These are phyloP conservation scores for Aphidius colemani DNA, from an alignment of 2,888 invertebrate species.

Conservation along the genomic window DNA sequence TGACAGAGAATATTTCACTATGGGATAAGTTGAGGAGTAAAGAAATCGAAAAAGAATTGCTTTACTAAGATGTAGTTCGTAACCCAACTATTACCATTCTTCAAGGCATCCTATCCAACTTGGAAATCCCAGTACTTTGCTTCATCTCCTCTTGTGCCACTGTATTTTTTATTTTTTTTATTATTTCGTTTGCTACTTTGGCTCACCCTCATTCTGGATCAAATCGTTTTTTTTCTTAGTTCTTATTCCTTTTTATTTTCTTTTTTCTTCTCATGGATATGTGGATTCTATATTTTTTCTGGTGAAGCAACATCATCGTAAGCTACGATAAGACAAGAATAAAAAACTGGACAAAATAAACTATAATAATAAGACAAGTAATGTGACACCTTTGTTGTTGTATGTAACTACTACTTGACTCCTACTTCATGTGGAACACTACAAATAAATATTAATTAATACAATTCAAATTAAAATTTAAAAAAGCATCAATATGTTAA, in stretches of 20 bases:
- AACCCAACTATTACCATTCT: constrained; percentile 33
- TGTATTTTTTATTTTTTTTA: constrained; percentile 10
- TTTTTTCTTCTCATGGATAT: neutral
- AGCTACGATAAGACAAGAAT: constrained; percentile 13
- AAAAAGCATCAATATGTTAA: constrained; percentile 27
- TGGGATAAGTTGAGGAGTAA: too few relatives aligned
- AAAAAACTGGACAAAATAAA: constrained; percentile 2
- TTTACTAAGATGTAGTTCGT: neutral
- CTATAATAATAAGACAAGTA: neutral
- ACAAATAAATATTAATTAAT: too few relatives aligned
- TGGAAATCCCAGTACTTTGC: constrained; percentile 33
- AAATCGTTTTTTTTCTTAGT: constrained; percentile 9
- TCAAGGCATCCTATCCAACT: constrained; percentile 33
- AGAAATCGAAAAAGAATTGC: too few relatives aligned
- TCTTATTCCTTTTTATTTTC: neutral
- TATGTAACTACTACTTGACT: too few relatives aligned
- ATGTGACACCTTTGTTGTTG: neutral
- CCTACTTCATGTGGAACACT: too few relatives aligned
- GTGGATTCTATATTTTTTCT: neutral
- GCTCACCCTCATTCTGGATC: neutral
- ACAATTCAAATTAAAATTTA: constrained; percentile 14
- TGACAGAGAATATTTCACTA: too few relatives aligned
- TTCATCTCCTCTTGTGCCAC: constrained; percentile 16
- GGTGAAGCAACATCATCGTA: constrained; percentile 1
- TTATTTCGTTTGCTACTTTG: constrained; percentile 3